Evolutionary conservation across 2,888 invertebrate species (phyloP).

Genomic region (Amphipoea oculea): DNA sequence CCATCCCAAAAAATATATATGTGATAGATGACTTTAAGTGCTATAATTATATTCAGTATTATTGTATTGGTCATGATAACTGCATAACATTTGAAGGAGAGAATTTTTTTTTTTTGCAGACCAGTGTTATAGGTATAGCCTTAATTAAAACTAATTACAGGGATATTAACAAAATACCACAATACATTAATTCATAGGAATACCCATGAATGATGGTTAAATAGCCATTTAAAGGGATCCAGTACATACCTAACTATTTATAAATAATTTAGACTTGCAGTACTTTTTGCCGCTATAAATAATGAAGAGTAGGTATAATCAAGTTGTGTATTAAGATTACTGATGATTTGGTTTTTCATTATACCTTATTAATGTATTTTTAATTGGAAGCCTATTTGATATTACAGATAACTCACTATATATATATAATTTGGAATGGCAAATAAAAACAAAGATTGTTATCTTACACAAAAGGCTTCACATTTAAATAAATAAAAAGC

Average conservation of each 20-base stretch:
- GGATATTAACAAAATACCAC: neutral
- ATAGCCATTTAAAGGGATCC: neutral
- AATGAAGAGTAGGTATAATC: neutral
- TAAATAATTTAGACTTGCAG: neutral
- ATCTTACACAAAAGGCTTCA: neutral
- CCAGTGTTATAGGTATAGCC: neutral
- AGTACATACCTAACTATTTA: neutral
- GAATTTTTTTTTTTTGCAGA: too few relatives aligned
- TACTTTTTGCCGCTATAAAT: neutral
- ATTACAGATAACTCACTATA: neutral
- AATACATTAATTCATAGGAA: neutral
- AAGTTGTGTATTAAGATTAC: conserved; percentile 2
- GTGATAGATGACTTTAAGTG: too few relatives aligned
- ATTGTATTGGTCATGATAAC: too few relatives aligned
- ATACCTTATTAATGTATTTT: conserved; percentile 6
- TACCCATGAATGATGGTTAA: neutral
- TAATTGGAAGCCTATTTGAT: neutral
- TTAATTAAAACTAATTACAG: neutral
- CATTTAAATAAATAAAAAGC: neutral
- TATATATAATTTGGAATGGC: neutral
- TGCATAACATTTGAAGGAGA: too few relatives aligned
- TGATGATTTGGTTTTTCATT: conserved; percentile 12
- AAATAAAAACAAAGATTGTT: conserved; percentile 15
- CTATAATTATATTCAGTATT: too few relatives aligned
- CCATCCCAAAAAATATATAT: too few relatives aligned